Evolutionary conservation across 2,888 invertebrate species (phyloP).

Genomic region (Beris morrisii): DNA sequence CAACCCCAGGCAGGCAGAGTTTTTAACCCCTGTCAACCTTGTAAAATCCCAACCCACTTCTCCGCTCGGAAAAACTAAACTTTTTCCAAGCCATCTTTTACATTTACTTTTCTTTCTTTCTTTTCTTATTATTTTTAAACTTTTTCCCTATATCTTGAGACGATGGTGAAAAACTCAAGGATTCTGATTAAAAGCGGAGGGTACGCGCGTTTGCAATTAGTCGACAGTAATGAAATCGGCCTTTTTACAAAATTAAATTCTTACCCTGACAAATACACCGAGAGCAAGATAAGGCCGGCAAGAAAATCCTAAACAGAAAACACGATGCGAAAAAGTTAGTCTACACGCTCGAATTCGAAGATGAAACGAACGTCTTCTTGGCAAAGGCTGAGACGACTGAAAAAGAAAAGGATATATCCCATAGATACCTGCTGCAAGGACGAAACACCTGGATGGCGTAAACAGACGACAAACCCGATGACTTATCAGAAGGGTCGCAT

Average conservation of each 20-base stretch:
- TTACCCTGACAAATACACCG: constrained; percentile 9
- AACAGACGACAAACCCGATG: constrained; percentile 1
- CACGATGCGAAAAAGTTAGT: no score
- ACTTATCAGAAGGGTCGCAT: not conserved
- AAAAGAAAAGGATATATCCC: no score
- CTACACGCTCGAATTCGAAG: no score
- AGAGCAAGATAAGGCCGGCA: not conserved
- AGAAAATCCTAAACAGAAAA: no score
- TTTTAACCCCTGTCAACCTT: constrained; percentile 18
- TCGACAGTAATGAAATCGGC: constrained; percentile 31
- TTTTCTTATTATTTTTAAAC: no score
- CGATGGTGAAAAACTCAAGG: constrained; percentile 6
- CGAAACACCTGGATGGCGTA: not conserved
- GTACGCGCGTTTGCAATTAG: constrained; percentile 26
- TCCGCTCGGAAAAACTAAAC: not conserved
- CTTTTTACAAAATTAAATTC: constrained; percentile 31
- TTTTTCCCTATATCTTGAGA: not conserved
- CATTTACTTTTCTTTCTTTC: not conserved
- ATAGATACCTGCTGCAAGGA: no score
- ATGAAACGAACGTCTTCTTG: no score
- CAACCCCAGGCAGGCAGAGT: not conserved
- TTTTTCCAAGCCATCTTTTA: constrained; percentile 13
- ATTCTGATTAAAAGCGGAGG: constrained; percentile 28
- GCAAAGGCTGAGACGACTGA: no score
- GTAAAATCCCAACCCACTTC: no score